Conservation (phyloP, 2,113 vertebrate species). For the Phaetusa simplex region DNA sequence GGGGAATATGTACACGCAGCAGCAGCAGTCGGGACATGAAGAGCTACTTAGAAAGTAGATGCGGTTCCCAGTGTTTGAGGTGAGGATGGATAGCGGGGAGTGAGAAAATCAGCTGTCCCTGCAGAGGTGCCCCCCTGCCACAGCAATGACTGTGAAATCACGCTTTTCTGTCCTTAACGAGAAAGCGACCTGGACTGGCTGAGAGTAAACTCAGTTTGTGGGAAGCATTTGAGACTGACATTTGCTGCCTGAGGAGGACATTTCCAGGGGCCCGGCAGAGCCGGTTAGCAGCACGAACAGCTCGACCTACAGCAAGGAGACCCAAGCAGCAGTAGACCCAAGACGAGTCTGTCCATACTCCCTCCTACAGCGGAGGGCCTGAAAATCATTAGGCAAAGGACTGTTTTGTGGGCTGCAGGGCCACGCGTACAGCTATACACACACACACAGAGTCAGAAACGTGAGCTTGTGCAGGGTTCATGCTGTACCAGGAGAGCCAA, state of each 20-base stretch:
- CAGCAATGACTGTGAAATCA: not conserved
- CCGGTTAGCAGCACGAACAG: not conserved
- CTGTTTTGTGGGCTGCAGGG: not conserved
- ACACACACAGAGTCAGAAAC: not conserved
- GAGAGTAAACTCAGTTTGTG: not conserved
- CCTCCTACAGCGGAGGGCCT: not conserved
- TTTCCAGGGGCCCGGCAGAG: not conserved
- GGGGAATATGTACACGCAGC: not conserved
- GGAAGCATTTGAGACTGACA: not conserved
- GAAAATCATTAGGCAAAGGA: not conserved
- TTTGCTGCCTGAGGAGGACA: not conserved
- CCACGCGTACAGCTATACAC: accelerated
- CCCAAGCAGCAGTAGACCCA: not conserved
- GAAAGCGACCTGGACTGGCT: not conserved
- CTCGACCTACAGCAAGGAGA: not conserved
- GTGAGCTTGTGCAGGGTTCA: accelerated
- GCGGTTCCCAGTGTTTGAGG: not conserved
- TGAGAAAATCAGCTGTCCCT: not conserved
- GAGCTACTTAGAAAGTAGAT: slow-evolving; percentile 23
- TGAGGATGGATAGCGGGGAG: not conserved
- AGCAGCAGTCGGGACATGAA: not conserved
- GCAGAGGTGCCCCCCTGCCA: not conserved
- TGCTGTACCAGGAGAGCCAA: slow-evolving; percentile 71
- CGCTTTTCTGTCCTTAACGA: not conserved
- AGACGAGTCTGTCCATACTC: not conserved